Evolutionary conservation across 2,797 vertebrate genomes (phyloP).

Genomic region (Megalops cyprinoides): DNA sequence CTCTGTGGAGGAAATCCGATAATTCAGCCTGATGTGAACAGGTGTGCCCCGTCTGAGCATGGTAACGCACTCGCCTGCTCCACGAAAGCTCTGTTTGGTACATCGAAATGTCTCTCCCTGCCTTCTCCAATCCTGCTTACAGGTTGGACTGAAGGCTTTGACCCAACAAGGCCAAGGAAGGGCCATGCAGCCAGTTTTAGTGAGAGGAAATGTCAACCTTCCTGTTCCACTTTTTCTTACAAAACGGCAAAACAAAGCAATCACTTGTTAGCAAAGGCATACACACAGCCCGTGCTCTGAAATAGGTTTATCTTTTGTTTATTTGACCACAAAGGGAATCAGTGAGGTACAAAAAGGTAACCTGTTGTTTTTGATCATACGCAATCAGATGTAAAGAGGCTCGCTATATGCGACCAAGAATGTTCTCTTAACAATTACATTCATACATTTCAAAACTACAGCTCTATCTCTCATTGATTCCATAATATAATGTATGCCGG

Average conservation of each 20-base stretch:
- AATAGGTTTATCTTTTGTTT: not conserved
- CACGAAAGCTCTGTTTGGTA: not conserved
- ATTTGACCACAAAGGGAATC: not conserved
- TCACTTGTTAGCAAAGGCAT: not conserved
- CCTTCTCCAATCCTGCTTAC: too few species aligned
- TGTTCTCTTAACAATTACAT: not conserved
- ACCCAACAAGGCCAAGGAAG: not conserved
- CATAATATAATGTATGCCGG: too few species aligned
- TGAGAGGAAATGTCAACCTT: not conserved
- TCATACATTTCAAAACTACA: not conserved
- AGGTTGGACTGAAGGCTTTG: not conserved
- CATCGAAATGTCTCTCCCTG: slow-evolving; percentile 1
- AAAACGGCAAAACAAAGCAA: not conserved
- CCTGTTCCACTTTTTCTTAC: not conserved
- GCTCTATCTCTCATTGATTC: not conserved
- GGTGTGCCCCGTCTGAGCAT: slow-evolving; percentile 40
- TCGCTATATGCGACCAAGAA: not conserved
- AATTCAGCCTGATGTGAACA: slow-evolving; percentile 46
- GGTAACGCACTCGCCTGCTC: not conserved
- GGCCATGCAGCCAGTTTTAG: not conserved
- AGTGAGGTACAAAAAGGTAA: not conserved
- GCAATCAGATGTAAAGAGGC: not conserved
- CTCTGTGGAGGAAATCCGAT: slow-evolving; percentile 46
- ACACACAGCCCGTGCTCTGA: not conserved
- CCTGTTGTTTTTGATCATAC: not conserved